phyloP scores from a whole-genome alignment of 2,797 vertebrate genomes.

The Prunella strophiata region DNA sequence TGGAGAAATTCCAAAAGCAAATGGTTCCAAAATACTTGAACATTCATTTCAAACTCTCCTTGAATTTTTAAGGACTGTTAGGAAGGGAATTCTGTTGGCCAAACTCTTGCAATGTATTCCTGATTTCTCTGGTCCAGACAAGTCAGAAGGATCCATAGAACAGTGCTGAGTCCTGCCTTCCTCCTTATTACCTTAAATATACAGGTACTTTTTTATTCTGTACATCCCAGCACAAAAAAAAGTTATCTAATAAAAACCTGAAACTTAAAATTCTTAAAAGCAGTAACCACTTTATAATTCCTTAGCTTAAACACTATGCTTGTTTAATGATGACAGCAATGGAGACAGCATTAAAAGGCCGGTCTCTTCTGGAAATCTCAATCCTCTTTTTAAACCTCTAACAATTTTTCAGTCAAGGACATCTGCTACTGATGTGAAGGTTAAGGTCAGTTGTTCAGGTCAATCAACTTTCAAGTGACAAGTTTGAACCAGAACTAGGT shows the following conservation, averaged over 20 bases:
- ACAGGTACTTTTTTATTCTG: not conserved
- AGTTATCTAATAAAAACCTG: not conserved
- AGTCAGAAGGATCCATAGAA: not conserved
- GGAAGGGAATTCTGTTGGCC: not conserved
- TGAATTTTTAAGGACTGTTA: not conserved
- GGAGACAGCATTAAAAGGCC: not conserved
- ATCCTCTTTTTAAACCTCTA: not conserved
- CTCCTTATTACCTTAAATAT: not conserved
- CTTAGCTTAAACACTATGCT: not conserved
- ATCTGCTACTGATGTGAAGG: not conserved
- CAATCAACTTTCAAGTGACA: not conserved
- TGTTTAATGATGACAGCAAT: not conserved
- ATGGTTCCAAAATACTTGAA: not conserved
- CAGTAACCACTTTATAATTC: not conserved
- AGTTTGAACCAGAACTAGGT: not conserved
- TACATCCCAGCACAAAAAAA: not conserved
- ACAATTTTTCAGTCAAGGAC: not conserved
- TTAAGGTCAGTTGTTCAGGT: not conserved
- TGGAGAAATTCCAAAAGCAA: not conserved
- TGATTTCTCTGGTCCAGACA: not conserved
- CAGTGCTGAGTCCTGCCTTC: not conserved
- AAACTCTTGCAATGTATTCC: not conserved
- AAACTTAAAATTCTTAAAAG: not conserved
- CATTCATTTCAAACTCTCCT: not conserved
- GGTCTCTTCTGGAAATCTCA: not conserved